Evolutionary conservation across 1,140 invertebrate genomes (phyloP), one percentile per base, ranked within the genome.

Genomic region (Amyelois transitella): DNA sequence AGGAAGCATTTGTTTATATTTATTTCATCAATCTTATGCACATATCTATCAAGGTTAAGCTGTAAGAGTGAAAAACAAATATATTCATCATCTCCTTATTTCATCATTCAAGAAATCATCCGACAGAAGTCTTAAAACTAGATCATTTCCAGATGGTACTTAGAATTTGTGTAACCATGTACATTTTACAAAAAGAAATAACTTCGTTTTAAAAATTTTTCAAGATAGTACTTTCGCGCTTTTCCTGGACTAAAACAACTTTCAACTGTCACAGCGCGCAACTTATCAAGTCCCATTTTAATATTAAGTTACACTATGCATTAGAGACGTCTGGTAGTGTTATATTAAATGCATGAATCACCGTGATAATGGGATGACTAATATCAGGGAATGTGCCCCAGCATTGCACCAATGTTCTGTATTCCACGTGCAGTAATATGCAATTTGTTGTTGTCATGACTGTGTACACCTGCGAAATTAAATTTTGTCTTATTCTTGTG

Each of bases 391-490:
- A 87, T 18, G 77, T 72, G 63, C 81, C 77, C 80, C 75, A 81
- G 53, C 78, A 81, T 48, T 84, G 80, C 50, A 85, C 73, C 53
- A 87, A 62, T 3, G 78, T 62, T 48, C 67, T 74, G 65, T 81
- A 87, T 51, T 87, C 80, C 51, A 87, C 60, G 51, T 85, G 81
- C 51, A 83, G 61, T 51, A 84, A 72, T 63, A 83, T 76, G 64
- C 82, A 86, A 62, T 86, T 86, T 60, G 83, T 85, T 53, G 78
- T 69, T 49, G 82, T 85, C 68, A 83, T 38, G 32, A 81, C 78
- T 14, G 81, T 83, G 53, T 81, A 73, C 20, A 86, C 81, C 82
- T 86, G 67, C 19, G 62, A 20, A 60, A 52, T 51, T 10, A 20
- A 25, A 18, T 25, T 38, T 38, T 14, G 28, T n/a, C 17, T 38